phyloP scores from a whole-genome alignment of 2,797 vertebrate species.

The Anguilla marmorata region DNA sequence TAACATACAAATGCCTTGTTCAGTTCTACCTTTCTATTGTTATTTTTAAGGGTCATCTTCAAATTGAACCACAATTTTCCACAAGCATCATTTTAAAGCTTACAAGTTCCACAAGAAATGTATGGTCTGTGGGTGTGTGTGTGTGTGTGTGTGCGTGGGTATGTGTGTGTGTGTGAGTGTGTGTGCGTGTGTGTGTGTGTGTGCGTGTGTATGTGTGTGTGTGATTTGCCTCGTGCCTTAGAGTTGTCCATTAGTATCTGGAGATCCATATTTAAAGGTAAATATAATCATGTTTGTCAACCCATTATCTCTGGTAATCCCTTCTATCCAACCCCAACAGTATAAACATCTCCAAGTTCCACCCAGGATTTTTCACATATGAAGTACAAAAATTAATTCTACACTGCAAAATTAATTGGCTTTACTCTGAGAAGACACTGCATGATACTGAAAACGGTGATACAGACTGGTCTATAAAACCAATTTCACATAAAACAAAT shows the following conservation, averaged over 20 bases:
- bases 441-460: background rate
- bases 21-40: no score
- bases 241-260: background rate
- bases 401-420: background rate
- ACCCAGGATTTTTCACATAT: background rate
- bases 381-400: background rate
- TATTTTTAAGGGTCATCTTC: no score
- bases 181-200: background rate
- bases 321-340: background rate
- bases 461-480: background rate
- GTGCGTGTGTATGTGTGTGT: background rate
- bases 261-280: background rate
- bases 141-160: background rate
- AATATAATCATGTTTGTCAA: background rate
- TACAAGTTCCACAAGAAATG: background rate
- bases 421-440: background rate
- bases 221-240: background rate
- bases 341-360: background rate
- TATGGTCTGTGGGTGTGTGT: background rate
- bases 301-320: background rate
- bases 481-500: background rate
- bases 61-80: no score
- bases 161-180: background rate
- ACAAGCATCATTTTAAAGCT: background rate
- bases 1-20: no score